phyloP scores from a whole-genome alignment of 2,113 vertebrate species.

The Nothoprocta pentlandii region DNA sequence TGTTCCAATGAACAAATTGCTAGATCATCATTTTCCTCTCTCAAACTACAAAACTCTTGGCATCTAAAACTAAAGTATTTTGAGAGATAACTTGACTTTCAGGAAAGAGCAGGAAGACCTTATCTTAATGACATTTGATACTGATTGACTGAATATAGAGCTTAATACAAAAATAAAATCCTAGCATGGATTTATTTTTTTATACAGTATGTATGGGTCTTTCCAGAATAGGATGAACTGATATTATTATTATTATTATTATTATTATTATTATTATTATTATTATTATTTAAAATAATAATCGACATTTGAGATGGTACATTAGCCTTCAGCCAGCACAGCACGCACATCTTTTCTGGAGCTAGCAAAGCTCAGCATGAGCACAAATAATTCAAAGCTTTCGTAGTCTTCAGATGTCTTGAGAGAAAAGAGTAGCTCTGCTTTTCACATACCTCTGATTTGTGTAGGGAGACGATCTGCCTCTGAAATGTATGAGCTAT shows the following conservation, averaged over 20 bases:
- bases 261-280: background rate
- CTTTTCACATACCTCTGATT: background rate
- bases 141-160: background rate
- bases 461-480: background rate
- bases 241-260: background rate
- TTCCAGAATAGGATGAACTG: background rate
- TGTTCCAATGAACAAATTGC: background rate
- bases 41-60: background rate
- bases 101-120: background rate
- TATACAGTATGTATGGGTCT: background rate
- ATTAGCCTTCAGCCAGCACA: slow-evolving; percentile 4
- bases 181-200: background rate
- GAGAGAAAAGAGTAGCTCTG: background rate
- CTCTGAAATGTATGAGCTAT: background rate
- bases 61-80: background rate
- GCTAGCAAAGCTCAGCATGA: slow-evolving; percentile 25
- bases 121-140: background rate
- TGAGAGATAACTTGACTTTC: background rate
- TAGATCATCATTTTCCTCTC: background rate
- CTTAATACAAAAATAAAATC: background rate
- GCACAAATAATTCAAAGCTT: slow-evolving; percentile 60
- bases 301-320: background rate
- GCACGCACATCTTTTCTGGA: background rate
- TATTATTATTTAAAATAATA: background rate
- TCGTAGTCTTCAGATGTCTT: background rate